phyloP scores from a whole-genome alignment of 2,113 vertebrate genomes.

The Halcyon malimbica region DNA sequence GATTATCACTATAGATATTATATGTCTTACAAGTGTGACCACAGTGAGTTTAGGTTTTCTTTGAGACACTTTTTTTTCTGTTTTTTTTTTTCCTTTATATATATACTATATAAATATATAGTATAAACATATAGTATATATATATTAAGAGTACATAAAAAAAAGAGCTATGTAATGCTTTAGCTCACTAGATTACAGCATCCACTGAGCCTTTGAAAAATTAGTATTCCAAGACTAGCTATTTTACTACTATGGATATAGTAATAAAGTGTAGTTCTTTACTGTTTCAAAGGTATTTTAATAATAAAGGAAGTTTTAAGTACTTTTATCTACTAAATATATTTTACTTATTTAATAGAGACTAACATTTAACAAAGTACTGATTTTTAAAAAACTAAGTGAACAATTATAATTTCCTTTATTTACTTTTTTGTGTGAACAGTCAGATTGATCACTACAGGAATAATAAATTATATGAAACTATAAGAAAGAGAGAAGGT shows the following conservation, averaged over 20 bases:
- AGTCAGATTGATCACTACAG: not conserved
- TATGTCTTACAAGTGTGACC: not conserved
- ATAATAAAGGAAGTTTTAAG: not conserved
- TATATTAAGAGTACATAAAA: no score
- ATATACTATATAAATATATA: no score
- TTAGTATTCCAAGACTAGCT: not conserved
- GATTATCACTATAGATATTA: not conserved
- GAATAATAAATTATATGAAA: not conserved
- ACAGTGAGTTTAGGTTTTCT: not conserved
- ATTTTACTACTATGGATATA: not conserved
- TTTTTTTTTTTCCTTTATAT: not conserved
- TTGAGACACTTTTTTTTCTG: not conserved
- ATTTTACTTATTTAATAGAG: not conserved
- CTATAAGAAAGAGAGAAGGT: not conserved
- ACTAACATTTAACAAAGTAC: not conserved
- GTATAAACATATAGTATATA: not conserved
- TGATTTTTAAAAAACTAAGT: not conserved
- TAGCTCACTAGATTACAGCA: not conserved
- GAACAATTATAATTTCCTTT: not conserved
- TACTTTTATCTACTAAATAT: not conserved
- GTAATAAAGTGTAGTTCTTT: not conserved
- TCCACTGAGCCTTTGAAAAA: not conserved
- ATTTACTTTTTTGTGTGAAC: not conserved
- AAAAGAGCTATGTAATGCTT: not conserved
- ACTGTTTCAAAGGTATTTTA: not conserved